Percentiles rank a stretch among this genome's conserved stretches.
phyloP scores from a whole-genome alignment of 2,113 vertebrate genomes.

The Cercopithecus mona region DNA sequence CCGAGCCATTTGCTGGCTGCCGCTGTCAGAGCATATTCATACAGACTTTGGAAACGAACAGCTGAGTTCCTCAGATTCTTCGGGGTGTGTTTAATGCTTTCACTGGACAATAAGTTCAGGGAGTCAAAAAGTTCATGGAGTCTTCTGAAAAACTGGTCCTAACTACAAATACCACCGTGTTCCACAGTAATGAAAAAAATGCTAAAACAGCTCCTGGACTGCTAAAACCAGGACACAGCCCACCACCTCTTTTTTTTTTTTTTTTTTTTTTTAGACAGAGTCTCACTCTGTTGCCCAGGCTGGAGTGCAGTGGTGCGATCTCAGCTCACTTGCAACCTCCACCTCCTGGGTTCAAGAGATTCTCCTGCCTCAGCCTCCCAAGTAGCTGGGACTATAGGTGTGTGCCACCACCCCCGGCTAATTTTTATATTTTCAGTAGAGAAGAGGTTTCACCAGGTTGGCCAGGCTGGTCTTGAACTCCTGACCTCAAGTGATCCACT shows the following conservation, averaged over 20 bases:
- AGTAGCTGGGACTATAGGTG: no score
- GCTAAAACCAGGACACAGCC: neutral
- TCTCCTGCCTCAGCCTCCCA: no score
- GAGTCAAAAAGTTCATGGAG: neutral
- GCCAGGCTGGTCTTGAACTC: no score
- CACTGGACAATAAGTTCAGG: neutral
- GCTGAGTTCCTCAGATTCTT: neutral
- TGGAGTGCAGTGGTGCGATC: no score
- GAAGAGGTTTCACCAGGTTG: no score
- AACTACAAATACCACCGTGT: neutral
- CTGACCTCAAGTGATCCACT: no score
- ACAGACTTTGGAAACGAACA: neutral
- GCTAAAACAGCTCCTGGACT: neutral
- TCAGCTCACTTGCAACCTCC: no score
- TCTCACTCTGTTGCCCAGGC: no score
- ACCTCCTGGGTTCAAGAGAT: no score
- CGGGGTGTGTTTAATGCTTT: neutral
- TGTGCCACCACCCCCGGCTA: no score
- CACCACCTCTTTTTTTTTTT: neutral
- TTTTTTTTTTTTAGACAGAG: no score
- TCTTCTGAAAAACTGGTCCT: constrained; percentile 8
- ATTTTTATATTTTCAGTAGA: no score
- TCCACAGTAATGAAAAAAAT: neutral
- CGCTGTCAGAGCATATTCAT: neutral
- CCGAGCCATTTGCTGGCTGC: neutral